Base-by-base conservation (phyloP, 1,140 invertebrate genomes). In the Temnothorax curvispinosus region DNA sequence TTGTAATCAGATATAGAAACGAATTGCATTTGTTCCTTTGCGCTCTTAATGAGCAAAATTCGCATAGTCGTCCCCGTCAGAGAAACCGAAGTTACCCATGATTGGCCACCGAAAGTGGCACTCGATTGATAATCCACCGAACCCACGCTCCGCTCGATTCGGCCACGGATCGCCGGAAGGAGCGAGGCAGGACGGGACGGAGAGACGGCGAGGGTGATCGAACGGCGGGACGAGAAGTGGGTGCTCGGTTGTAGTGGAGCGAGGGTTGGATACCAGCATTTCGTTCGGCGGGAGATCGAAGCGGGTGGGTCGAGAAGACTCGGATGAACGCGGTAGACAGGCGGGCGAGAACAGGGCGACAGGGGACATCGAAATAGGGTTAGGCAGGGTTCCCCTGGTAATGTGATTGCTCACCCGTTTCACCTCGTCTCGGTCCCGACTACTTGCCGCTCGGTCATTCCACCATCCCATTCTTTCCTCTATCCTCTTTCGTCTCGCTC, bases 401-500 rank as follows among this genome's bases (percentile, higher is more conserved):
- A 93, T 93, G 92, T 89, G 92, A 94, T 94, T 93, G 92, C 92
- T 93, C 92, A 91, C 88, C 89, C 93, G 90, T 93, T 93, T 93
- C 90, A 91, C 89, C 87, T 93, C 88, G 91, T 93, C 89, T 72
- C 69, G 89, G 80, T 80, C 81, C 76, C 75, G 87, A 87, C 85
- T 91, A 85, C 85, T 90, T 84, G 88, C 85, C 82, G 72, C 69
- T 86, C 84, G 77, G 85, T 74, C 86, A 88, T 86, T 88, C 87
- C 80, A 71, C 89, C 81, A 69, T 89, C 78, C 90, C 87, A 91
- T 90, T 77, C 77, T 56, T 74, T 56, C 52, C 50, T 41, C 27
- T 44, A 18, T 38, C 35, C 41, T 80, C n/a, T 76, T 56, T 60
- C 32, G 0, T 35, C 15, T 21, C 11, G 13, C 38, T n/a, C 9